A percentile compares a stretch with the other conserved stretches of the same genome.
Evolutionary conservation across 2,888 invertebrate genomes (phyloP).

Genomic region (Ennomos fuscantarius): DNA sequence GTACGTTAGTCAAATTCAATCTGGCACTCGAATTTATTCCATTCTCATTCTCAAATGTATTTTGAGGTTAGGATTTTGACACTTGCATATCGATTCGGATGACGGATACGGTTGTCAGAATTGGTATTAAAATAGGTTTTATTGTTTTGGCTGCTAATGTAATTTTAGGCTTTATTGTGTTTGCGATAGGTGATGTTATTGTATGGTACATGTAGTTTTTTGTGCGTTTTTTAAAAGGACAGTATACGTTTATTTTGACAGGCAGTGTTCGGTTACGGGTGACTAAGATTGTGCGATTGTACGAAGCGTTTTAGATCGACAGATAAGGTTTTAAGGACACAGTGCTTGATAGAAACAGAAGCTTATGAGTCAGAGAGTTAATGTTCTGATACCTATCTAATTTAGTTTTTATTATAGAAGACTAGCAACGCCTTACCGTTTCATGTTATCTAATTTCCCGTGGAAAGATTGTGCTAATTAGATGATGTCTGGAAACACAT

Average conservation of each 20-base stretch:
- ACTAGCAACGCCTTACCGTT: no score
- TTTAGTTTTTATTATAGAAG: no score
- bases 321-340: slow-evolving; percentile 64
- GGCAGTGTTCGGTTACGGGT: slow-evolving; percentile 76
- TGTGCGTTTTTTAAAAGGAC: slow-evolving; percentile 54
- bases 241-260: slow-evolving; percentile 79
- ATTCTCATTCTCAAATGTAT: slow-evolving; percentile 54
- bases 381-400: no score
- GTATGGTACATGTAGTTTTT: slow-evolving; percentile 49
- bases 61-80: slow-evolving; percentile 68
- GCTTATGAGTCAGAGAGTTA: slow-evolving; percentile 1
- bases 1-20: slow-evolving; percentile 59
- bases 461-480: no score
- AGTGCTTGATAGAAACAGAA: slow-evolving; percentile 38
- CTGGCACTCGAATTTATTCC: slow-evolving; percentile 53
- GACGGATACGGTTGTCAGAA: slow-evolving; percentile 51
- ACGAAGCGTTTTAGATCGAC: slow-evolving; percentile 75
- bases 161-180: slow-evolving; percentile 47
- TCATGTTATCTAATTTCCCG: no score
- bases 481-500: no score
- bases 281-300: slow-evolving; percentile 78
- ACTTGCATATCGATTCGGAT: slow-evolving; percentile 65
- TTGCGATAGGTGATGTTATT: slow-evolving; percentile 44
- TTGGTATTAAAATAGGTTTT: slow-evolving; percentile 41
- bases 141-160: slow-evolving; percentile 20